Conservation (phyloP, 2,888 invertebrate genomes). For the Sphaerophoria taeniata region DNA sequence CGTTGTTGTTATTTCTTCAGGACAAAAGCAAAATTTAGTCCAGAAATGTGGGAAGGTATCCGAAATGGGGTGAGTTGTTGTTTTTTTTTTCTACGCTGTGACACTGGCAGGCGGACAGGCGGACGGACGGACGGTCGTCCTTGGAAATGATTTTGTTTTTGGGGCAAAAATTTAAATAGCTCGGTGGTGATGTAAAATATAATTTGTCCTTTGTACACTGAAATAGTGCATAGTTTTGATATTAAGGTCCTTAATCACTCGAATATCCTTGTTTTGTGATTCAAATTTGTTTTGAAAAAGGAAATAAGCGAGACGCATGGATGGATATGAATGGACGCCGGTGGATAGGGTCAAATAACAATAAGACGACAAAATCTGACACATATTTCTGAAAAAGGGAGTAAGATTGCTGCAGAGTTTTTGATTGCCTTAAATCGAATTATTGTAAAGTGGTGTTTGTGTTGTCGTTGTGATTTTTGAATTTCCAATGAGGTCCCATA, state of each 20-base stretch:
- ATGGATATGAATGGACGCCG: background rate
- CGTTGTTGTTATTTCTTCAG: background rate
- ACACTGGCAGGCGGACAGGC: background rate
- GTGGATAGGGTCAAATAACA: conserved; percentile 36
- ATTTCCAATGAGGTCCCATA: conserved; percentile 48
- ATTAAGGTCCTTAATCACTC: conserved; percentile 69
- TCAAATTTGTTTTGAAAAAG: conserved; percentile 42
- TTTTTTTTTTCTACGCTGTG: background rate
- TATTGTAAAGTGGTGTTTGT: conserved; percentile 48
- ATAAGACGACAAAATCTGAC: conserved; percentile 40
- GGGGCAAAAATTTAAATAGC: conserved; percentile 70
- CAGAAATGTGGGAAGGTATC: background rate
- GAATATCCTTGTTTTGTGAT: conserved; percentile 39
- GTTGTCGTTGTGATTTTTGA: conserved; percentile 47
- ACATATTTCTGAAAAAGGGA: conserved; percentile 41
- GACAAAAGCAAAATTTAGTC: conserved; percentile 17
- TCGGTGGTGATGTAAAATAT: conserved; percentile 65
- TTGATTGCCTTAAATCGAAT: conserved; percentile 71
- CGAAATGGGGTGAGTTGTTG: background rate
- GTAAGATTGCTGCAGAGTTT: conserved; percentile 36
- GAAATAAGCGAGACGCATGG: conserved; percentile 17
- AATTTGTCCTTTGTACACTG: conserved; percentile 69
- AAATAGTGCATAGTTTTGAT: conserved; percentile 65
- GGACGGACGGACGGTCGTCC: conserved; percentile 17
- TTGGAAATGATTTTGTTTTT: conserved; percentile 61